Evolutionary conservation across 2,113 vertebrate genomes (phyloP), one percentile per base, ranked within the genome.

Genomic region (Reinhardtius hippoglossoides): DNA sequence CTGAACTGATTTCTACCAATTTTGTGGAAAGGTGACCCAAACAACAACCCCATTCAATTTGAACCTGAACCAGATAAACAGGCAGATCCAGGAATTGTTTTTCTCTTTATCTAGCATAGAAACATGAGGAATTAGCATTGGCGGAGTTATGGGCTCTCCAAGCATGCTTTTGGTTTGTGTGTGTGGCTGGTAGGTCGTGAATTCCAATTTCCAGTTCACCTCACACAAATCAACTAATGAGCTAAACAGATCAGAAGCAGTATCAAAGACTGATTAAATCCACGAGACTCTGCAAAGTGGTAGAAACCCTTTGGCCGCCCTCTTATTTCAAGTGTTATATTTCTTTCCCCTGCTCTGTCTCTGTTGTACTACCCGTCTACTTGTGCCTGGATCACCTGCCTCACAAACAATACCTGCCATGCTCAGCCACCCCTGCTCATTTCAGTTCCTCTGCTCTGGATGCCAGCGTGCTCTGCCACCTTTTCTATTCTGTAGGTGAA

Each of bases 371-470:
- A 18, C 16, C 58, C 16, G 58, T 60, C 58, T 37, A n/a, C 31
- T 42, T 61, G 59, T 37, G 27, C 59, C 24, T 18, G 58, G 24
- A 60, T 35, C 58, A 60, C 59, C 26, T n/a, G 59, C 58, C 20
- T n/a, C 20, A 40, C 60, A 10, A 6, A 62, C 31, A 40, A 10
- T 14, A 62, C 60, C 35, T 62, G 60, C 35, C 60, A 62, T 35
- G 35, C 60, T 40, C 31, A 62, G 35, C 35, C 60, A 62, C 60
- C 60, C 35, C 60, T 62, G 60, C n/a, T 40, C 35, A 42, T 35
- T n/a, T 37, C 20, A 31, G 35, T 62, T 13, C 35, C 60, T 62
- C 20, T 40, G 18, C 20, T 62, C 58, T 60, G 12, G 9, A 13
- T 42, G 40, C 12, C 40, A 18, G 9, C 20, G 9, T 61, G 15